phyloP scores from a whole-genome alignment of 30 jellyfish, hydroid and myxozoan species.

The Hydractinia echinata region DNA sequence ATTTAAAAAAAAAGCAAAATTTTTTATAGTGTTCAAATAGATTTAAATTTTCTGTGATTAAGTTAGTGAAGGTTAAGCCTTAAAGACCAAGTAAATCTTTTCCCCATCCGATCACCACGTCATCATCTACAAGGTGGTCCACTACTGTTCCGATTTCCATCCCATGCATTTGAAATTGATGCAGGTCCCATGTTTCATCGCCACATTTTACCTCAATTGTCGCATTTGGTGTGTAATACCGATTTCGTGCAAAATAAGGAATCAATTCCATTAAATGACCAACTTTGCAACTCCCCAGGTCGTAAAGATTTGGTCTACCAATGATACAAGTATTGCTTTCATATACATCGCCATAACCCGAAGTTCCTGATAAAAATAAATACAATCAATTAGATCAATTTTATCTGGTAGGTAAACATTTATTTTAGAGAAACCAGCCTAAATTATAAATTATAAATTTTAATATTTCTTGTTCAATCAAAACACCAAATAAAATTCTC shows the following conservation, averaged over 20 bases:
- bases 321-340: constrained; percentile 55
- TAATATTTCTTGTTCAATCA: no score
- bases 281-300: constrained; percentile 68
- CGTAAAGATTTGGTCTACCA: constrained; percentile 46
- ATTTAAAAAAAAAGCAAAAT: no score
- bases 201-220: constrained; percentile 65
- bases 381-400: no score
- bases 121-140: constrained; percentile 38
- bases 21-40: no score
- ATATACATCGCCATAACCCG: constrained; percentile 88
- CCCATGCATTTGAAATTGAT: constrained; percentile 70
- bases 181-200: constrained; percentile 57
- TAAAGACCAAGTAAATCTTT: constrained; percentile 56
- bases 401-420: no score
- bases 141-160: constrained; percentile 53
- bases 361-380: constrained; percentile 39
- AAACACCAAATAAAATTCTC: no score
- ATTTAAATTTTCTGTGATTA: no score
- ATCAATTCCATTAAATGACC: constrained; percentile 48
- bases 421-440: no score
- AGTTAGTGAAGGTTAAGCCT: neutral
- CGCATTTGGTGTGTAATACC: constrained; percentile 71
- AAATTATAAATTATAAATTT: no score
- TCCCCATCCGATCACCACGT: constrained; percentile 64
- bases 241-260: constrained; percentile 65